Base-by-base conservation (phyloP, 2,888 invertebrate genomes). In the Callinectes sapidus region DNA sequence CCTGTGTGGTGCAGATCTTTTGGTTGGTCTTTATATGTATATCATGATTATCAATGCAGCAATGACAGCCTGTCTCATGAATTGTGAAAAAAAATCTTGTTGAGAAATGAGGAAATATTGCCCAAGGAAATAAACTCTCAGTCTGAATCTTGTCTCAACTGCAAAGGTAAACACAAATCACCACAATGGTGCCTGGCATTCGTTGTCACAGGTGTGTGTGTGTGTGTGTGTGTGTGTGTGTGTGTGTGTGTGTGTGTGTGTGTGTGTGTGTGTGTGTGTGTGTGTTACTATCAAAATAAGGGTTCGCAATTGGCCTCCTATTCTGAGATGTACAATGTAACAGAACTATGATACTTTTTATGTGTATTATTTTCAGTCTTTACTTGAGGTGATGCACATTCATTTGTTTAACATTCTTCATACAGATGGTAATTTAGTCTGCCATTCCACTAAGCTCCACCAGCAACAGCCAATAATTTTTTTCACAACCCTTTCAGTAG, bases 401-500 rank as follows among this genome's bases (percentile, higher is more conserved):
- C n/a, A 71, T 71, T 71, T 71, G n/a, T 28, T 71, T 28, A 71
- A 28, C 71, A 71, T 28, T 28, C 71, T 71, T 5, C 61, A 61
- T 61, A 61, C 61, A 61, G 1, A 16, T 23, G 16, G 71, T 71
- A 28, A 71, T 71, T 71, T 71, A 71, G 28, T 28, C 28, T 13
- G n/a, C 2, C 71, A 81, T 81, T 81, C 35, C 32, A 81, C 81
- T 35, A 81, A 81, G 81, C 35, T 81, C 81, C 35, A n/a, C 81
- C 71, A 16, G 81, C 81, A 81, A 81, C 81, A 81, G 81, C 81
- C 81, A 81, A 16, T 81, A 16, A 10, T 35, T 81, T 16, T 16
- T 81, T 32, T 81, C 32, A 35, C 81, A 81, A 81, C 81, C 81
- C 28, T 81, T 81, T 35, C 81, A 81, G 32, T 81, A 81, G 35